A percentile compares a stretch with the other conserved stretches of the same genome.
phyloP scores from a whole-genome alignment of 2,888 invertebrate species.

The Rapana venosa region DNA sequence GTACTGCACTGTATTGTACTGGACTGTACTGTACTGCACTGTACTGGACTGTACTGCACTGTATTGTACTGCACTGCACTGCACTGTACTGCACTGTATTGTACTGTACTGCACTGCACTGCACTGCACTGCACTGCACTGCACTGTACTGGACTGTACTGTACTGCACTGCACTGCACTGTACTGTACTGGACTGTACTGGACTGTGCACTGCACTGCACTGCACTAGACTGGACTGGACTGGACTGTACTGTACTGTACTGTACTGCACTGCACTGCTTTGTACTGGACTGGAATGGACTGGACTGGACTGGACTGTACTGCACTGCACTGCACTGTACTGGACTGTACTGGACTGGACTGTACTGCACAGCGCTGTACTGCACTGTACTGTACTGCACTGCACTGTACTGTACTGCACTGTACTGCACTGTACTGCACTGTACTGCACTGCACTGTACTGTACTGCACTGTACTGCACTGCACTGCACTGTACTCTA shows the following conservation, averaged over 20 bases:
- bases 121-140: neutral
- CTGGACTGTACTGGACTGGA: neutral
- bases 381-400: neutral
- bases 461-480: neutral
- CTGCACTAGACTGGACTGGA: too few species aligned
- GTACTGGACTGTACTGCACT: neutral
- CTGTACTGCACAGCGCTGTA: neutral
- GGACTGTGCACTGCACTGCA: too few species aligned
- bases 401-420: neutral
- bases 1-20: constrained; percentile 18
- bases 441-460: neutral
- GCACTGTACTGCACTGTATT: neutral
- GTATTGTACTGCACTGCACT: neutral
- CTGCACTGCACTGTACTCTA: too few species aligned
- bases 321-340: constrained; percentile 13
- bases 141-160: neutral
- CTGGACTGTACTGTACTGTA: neutral
- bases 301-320: neutral
- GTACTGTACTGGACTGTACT: neutral
- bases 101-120: neutral
- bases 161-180: neutral
- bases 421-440: neutral
- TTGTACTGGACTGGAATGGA: neutral
- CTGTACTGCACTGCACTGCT: neutral
- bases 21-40: neutral